Conservation (phyloP, 1,140 invertebrate species). For the Notospermus geniculatus region DNA sequence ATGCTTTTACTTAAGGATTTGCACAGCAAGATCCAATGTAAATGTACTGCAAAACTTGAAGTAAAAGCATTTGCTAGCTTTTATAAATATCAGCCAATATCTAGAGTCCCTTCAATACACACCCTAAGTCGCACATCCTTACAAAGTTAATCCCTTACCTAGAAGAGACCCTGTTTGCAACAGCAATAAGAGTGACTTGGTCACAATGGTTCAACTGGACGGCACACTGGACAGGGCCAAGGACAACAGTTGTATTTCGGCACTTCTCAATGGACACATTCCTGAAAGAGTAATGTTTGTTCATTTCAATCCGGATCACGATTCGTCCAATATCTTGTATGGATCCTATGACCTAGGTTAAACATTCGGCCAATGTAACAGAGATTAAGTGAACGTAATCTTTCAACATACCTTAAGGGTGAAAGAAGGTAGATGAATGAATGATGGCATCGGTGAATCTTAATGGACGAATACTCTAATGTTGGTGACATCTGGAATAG, state of each 20-base stretch:
- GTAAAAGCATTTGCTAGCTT: no score
- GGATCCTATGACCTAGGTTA: neutral
- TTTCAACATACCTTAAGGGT: conserved; percentile 54
- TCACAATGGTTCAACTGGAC: conserved; percentile 53
- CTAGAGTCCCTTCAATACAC: no score
- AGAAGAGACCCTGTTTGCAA: conserved; percentile 42
- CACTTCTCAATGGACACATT: conserved; percentile 56
- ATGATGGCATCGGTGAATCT: conserved; percentile 54
- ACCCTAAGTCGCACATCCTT: no score
- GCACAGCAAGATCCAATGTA: no score
- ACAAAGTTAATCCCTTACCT: conserved; percentile 31
- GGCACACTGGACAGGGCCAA: conserved; percentile 51
- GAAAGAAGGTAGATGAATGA: conserved; percentile 53
- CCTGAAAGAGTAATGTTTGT: conserved; percentile 25
- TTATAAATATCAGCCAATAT: no score
- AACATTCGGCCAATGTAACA: no score
- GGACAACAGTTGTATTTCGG: conserved; percentile 48
- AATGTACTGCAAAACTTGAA: no score
- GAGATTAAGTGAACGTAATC: no score
- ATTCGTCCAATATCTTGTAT: neutral
- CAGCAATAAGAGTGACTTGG: conserved; percentile 46
- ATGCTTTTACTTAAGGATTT: no score
- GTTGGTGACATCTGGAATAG: conserved; percentile 49
- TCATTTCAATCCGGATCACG: neutral
- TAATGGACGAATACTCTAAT: conserved; percentile 48